These are phyloP conservation scores for Carcinoscorpius rotundicauda DNA, from an alignment of 1,140 invertebrate genomes.

Conservation along the genomic window DNA sequence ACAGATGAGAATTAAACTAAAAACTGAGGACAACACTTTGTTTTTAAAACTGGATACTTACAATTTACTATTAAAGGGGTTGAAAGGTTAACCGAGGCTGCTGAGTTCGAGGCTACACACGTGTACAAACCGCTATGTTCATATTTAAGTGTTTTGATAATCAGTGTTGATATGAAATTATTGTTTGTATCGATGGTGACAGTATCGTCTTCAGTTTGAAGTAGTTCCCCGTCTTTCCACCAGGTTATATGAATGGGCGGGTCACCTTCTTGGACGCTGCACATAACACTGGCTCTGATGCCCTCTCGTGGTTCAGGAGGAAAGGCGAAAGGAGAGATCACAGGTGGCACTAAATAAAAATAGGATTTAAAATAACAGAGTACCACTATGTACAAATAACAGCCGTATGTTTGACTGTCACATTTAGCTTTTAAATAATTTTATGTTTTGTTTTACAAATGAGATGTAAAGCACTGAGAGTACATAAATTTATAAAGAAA, in stretches of 20 bases:
- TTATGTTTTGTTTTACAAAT: too few relatives aligned
- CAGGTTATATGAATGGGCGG: conserved; percentile 39
- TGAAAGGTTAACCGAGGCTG: conserved; percentile 32
- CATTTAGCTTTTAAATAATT: too few relatives aligned
- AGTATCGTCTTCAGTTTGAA: conserved; percentile 34
- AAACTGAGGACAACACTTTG: too few relatives aligned
- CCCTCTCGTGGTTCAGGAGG: conserved; percentile 45
- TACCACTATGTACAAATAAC: too few relatives aligned
- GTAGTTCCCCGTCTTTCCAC: conserved; percentile 48
- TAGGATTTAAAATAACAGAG: too few relatives aligned
- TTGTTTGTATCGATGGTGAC: conserved; percentile 20
- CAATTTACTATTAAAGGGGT: conserved; percentile 33
- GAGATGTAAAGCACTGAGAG: too few relatives aligned
- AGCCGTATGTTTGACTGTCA: too few relatives aligned
- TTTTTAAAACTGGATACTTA: conserved; percentile 13
- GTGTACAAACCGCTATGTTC: conserved; percentile 38
- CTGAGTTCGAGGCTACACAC: conserved; percentile 35
- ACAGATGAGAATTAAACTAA: too few relatives aligned
- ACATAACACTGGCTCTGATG: conserved; percentile 41
- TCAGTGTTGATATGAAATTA: conserved; percentile 25
- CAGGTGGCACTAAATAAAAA: conserved; percentile 39
- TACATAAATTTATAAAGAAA: too few relatives aligned
- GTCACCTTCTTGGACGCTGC: conserved; percentile 30
- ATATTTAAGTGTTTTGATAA: conserved; percentile 32
- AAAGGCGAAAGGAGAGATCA: conserved; percentile 46